Percentiles rank a stretch among this genome's conserved stretches.
These are phyloP conservation scores for Edolisoma coerulescens DNA, from an alignment of 2,113 vertebrate genomes.

Conservation along the genomic window DNA sequence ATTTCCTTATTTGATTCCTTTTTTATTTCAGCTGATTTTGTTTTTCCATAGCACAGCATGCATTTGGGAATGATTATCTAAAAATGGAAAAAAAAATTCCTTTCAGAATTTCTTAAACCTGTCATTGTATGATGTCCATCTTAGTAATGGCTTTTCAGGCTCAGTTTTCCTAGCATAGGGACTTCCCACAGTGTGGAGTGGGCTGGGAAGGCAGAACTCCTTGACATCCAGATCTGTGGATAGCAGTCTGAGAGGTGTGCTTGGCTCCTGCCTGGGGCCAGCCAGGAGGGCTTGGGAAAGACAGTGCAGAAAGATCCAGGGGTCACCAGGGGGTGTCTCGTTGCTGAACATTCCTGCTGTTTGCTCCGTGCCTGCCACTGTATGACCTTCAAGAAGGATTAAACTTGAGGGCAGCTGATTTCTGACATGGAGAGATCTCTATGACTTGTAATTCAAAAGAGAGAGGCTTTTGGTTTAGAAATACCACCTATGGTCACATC, in stretches of 20 bases:
- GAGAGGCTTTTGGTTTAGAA: background rate
- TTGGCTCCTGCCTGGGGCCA: background rate
- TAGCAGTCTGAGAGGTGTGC: background rate
- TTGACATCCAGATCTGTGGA: background rate
- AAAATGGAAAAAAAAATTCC: background rate
- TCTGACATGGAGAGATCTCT: background rate
- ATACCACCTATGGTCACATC: background rate
- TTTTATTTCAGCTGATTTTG: background rate
- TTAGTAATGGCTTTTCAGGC: background rate
- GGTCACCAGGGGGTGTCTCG: background rate
- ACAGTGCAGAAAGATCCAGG: no score
- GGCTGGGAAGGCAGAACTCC: background rate
- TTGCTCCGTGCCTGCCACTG: background rate
- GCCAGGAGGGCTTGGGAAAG: background rate
- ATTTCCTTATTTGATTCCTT: background rate
- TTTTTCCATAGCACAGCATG: background rate
- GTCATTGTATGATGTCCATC: background rate
- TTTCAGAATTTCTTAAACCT: background rate
- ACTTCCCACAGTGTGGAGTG: background rate
- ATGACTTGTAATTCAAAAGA: background rate
- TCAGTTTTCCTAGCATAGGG: background rate
- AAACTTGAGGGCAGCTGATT: background rate
- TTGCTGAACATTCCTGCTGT: background rate
- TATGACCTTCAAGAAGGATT: background rate
- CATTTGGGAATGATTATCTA: background rate